phyloP scores from a whole-genome alignment of 2,888 invertebrate species.

The Nematopogon swammerdamellus region DNA sequence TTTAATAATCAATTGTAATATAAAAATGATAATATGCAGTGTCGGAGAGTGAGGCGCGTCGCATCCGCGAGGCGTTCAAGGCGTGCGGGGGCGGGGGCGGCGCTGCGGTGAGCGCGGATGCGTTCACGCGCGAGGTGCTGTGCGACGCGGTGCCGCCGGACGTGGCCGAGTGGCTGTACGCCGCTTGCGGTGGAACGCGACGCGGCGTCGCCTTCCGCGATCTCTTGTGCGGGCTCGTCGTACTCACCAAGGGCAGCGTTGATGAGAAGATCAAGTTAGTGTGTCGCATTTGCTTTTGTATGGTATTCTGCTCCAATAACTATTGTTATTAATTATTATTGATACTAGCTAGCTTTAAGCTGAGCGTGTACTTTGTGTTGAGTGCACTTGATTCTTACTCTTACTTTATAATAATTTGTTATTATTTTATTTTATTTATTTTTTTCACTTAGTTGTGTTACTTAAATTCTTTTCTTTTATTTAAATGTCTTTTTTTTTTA shows the following conservation, averaged over 20 bases:
- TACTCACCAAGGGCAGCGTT: slow-evolving; percentile 78
- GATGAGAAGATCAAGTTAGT: slow-evolving; percentile 80
- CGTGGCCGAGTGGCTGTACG: slow-evolving; percentile 79
- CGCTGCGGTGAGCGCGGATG: slow-evolving; percentile 65
- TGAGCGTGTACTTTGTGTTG: too few species aligned
- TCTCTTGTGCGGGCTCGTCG: slow-evolving; percentile 79
- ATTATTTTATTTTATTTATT: too few species aligned
- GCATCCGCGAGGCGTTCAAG: slow-evolving; percentile 86
- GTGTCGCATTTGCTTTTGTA: too few species aligned
- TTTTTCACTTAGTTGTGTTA: too few species aligned
- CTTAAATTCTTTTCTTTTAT: too few species aligned
- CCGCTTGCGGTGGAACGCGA: slow-evolving; percentile 79
- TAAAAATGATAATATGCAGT: slow-evolving; percentile 71
- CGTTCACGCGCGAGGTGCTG: slow-evolving; percentile 81
- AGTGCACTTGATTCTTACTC: too few species aligned
- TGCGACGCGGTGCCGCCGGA: slow-evolving; percentile 82
- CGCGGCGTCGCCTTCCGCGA: slow-evolving; percentile 82
- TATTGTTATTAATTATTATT: too few species aligned
- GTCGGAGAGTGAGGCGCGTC: slow-evolving; percentile 76
- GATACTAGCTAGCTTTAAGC: too few species aligned
- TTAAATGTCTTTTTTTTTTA: too few species aligned
- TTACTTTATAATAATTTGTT: too few species aligned
- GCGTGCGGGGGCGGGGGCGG: slow-evolving; percentile 70
- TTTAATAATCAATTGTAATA: too few species aligned
- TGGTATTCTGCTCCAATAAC: too few species aligned